Evolutionary conservation across 2,113 vertebrate genomes (phyloP), one percentile per base, ranked within the genome.

Genomic region (Clarias gariepinus): DNA sequence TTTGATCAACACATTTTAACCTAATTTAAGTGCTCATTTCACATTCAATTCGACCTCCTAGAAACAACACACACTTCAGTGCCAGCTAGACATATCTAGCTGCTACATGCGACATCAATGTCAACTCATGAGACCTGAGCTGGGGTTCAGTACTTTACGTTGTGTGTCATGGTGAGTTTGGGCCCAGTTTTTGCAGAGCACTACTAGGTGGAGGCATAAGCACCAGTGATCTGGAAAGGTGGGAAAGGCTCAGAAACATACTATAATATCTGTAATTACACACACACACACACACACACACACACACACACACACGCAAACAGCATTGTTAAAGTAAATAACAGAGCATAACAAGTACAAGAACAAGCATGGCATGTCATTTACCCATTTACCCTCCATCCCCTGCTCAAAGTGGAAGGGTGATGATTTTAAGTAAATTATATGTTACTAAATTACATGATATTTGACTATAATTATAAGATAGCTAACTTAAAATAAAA

Each of bases 321-420:
- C 77, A 80, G 55, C 18, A 80, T 76, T 69, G 64, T 89, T 60
- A 82, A 41, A 89, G 79, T 15, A 87, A 87, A 89, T 81, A 89
- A 89, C 86, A 87, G 78, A 82, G 80, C 79, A 81, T 77, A 77
- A 84, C 55, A 86, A 84, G 81, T 81, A 85, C 55, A 68, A 84
- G 66, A 76, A 71, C 60, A 85, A 82, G 84, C 82, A 69, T 41
- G 69, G 66, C 36, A 71, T 80, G 63, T 79, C 25, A 88, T 78
- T 85, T 77, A 33, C 84, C 33, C 33, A 66, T 78, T 85, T 77
- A 33, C 84, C 69, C 33, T 55, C 18, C n/a, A 85, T 63, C 73
- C 61, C 73, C 76, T 61, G 25, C 36, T 76, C 57, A 79, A 30
- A 85, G 47, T 57, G 47, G 74, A 11, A 79, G 73, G 41, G 58